Evolutionary conservation across 2,113 vertebrate genomes (phyloP).

Genomic region (Dolichotis patagonum): DNA sequence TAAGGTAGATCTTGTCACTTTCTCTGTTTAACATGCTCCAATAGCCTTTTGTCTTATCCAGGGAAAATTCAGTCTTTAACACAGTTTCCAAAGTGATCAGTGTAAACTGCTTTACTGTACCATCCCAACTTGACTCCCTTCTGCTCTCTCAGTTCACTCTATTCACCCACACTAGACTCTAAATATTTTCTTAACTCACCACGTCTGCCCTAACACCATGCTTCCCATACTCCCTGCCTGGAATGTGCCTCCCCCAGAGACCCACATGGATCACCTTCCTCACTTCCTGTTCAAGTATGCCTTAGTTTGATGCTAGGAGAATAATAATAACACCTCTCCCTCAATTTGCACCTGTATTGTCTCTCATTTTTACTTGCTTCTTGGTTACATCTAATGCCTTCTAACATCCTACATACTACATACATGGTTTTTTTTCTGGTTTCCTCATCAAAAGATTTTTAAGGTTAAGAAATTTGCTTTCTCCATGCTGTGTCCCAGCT

Average conservation of each 20-base stretch:
- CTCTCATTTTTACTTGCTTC: background rate
- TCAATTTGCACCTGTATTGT: background rate
- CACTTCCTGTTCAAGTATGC: background rate
- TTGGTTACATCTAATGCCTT: background rate
- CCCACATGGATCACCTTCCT: background rate
- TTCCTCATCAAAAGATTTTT: background rate
- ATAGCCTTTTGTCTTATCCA: background rate
- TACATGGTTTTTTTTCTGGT: background rate
- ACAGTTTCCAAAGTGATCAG: background rate
- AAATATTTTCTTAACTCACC: background rate
- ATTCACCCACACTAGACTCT: background rate
- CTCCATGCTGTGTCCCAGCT: background rate
- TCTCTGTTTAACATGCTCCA: background rate
- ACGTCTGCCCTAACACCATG: background rate
- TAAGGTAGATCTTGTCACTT: background rate
- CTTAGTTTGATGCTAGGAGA: background rate
- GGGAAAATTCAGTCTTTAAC: background rate
- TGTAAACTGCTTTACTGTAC: background rate
- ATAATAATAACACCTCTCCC: background rate
- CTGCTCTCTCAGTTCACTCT: background rate
- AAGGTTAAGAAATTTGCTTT: background rate
- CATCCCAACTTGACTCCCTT: background rate
- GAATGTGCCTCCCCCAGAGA: background rate
- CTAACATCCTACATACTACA: background rate
- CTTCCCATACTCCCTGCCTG: background rate